These are phyloP conservation scores for Drosophila peninsularis DNA, from an alignment of 2,888 invertebrate genomes.

Conservation along the genomic window DNA sequence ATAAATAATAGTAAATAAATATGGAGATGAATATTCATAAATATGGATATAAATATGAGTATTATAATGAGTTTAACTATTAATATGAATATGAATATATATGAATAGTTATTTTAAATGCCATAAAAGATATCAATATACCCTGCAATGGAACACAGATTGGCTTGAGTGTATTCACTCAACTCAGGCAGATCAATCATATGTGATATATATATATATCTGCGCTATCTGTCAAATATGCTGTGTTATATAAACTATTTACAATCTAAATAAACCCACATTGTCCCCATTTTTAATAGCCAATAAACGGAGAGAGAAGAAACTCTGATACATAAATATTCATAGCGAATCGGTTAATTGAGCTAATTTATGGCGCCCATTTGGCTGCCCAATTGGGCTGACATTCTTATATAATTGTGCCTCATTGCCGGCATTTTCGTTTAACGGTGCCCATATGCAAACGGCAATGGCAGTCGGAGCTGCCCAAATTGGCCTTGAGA, in stretches of 20 bases:
- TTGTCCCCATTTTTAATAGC: background rate
- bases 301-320: background rate
- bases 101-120: background rate
- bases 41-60: no score
- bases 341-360: slow-evolving; percentile 46
- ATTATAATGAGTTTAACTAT: no score
- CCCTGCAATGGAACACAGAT: background rate
- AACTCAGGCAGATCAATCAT: background rate
- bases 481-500: slow-evolving; percentile 44
- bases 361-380: slow-evolving; percentile 46
- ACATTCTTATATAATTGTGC: slow-evolving; percentile 11
- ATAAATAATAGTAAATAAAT: background rate
- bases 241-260: background rate
- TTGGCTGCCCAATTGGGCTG: slow-evolving; percentile 41
- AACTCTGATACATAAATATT: slow-evolving; percentile 9
- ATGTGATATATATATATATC: no score
- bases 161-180: background rate
- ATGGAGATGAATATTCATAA: background rate
- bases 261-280: background rate
- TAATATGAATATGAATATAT: no score
- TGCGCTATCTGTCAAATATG: background rate
- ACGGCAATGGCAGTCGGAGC: background rate
- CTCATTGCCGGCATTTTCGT: slow-evolving; percentile 15
- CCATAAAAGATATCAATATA: no score
- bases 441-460: slow-evolving; percentile 29